Base-by-base conservation (phyloP, 2,888 invertebrate genomes). In the Caenorhabditis sp. region DNA sequence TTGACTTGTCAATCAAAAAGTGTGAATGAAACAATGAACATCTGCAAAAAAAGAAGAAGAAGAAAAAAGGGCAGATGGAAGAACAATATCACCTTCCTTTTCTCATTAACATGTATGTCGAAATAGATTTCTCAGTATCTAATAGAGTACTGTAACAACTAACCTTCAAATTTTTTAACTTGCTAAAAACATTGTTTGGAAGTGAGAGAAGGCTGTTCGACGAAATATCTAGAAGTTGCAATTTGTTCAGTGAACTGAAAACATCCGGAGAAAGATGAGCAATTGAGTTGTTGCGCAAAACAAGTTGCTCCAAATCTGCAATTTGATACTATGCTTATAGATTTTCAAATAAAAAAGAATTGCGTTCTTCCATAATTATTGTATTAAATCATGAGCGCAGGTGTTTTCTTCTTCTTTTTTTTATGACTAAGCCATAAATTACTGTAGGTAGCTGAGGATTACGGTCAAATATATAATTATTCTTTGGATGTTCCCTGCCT, bases 271-370 rank as follows among this genome's bases (percentile, higher is more conserved):
- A 69, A 17, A 80, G 62, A 49, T 78, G 78, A 4, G 76, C 62
- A 31, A 80, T 69, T 12, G 76, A 75, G 59, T 80, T 80, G 66
- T 80, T 80, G 14, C 68, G 60, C 24, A 80, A 68, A 17, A 77
- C 76, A 50, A 80, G 59, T 58, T 62, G 61, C 27, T 75, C 69
- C n/a, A 80, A 66, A 54, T 77, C 80, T 80, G 75, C 54, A 80
- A 68, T 21, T 12, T 17, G 43, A 43, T 43, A 43, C 43, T 43
- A 3, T 43, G n/a, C n/a, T n/a, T n/a, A n/a, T 43, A 31, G 4
- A 6, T 43, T 43, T 43, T 43, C 43, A 43, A 43, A 43, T 17
- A 43, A 10, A 43, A 10, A 43, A 43, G 14, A 43, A 10, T 3
- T 10, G 14, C 14, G 10, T 43, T 3, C 14, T 3, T 43, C 14